A percentile compares a stretch with the other conserved stretches of the same genome.
These are phyloP conservation scores for Xanthia togata DNA, from an alignment of 2,888 invertebrate species.

Conservation along the genomic window DNA sequence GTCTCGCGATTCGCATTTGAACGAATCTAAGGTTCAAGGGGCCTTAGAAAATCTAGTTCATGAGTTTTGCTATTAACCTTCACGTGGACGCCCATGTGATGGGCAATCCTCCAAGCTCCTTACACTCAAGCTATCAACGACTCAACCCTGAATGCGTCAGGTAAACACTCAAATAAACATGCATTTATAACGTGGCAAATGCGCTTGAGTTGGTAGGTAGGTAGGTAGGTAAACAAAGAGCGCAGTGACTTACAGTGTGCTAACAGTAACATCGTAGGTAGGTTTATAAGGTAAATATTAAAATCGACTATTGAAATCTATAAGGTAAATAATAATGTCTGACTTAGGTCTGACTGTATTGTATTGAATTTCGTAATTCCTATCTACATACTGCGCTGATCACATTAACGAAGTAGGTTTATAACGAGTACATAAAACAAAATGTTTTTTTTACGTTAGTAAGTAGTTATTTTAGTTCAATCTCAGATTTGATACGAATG, in stretches of 20 bases:
- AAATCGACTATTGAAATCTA: not conserved
- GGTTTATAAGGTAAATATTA: not conserved
- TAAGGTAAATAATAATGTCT: slow-evolving; percentile 3
- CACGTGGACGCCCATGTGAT: slow-evolving; percentile 17
- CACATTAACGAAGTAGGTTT: too few relatives aligned
- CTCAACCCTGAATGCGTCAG: slow-evolving; percentile 24
- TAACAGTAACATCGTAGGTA: not conserved
- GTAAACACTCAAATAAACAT: slow-evolving; percentile 3
- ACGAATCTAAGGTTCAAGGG: slow-evolving; percentile 1
- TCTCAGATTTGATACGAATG: not conserved
- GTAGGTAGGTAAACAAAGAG: slow-evolving; percentile 1
- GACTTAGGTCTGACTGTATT: not conserved
- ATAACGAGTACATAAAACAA: not conserved
- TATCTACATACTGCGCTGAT: not conserved
- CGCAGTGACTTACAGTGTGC: not conserved
- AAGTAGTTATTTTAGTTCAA: too few relatives aligned
- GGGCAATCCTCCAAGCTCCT: slow-evolving; percentile 13
- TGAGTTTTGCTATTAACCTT: slow-evolving; percentile 1
- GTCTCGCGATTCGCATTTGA: not conserved
- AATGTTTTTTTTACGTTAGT: too few relatives aligned
- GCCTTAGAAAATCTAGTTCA: not conserved
- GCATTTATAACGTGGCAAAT: not conserved
- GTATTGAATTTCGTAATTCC: not conserved
- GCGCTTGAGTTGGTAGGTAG: not conserved
- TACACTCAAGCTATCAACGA: slow-evolving; percentile 15